Percentiles rank a stretch among this genome's conserved stretches.
Evolutionary conservation across 2,888 invertebrate genomes (phyloP).

Genomic region (Meteorus cinctellus): DNA sequence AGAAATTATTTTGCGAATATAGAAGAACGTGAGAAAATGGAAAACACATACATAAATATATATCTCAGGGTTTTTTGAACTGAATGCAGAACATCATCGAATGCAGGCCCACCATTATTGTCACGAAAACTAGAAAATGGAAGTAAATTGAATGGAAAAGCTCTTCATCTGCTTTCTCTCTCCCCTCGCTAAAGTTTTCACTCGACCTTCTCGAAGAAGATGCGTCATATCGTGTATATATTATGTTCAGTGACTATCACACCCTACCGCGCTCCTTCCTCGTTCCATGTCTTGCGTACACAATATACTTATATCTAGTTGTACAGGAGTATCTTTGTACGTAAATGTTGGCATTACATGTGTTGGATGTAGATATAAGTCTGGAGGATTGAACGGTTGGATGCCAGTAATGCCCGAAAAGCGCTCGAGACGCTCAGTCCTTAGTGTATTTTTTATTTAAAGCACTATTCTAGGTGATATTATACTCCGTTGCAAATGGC

Average conservation of each 20-base stretch:
- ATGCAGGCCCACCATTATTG: neutral
- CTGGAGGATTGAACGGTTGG: slow-evolving; percentile 24
- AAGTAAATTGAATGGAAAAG: slow-evolving; percentile 38
- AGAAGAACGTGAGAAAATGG: too few relatives aligned
- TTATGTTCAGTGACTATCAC: neutral
- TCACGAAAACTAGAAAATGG: slow-evolving; percentile 11
- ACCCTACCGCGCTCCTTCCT: neutral
- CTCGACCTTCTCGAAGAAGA: neutral
- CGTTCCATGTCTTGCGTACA: neutral
- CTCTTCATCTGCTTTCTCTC: slow-evolving; percentile 3
- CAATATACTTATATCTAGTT: neutral
- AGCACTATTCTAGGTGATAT: slow-evolving; percentile 36
- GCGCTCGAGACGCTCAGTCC: slow-evolving; percentile 31
- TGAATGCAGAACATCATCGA: neutral
- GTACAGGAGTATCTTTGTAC: too few relatives aligned
- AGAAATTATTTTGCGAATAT: too few relatives aligned
- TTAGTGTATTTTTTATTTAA: slow-evolving; percentile 43
- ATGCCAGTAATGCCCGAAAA: slow-evolving; percentile 40
- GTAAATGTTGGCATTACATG: neutral
- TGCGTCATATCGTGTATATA: neutral
- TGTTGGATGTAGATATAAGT: slow-evolving; percentile 10
- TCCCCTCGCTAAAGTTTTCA: neutral
- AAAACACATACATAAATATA: neutral
- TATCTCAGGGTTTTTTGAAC: neutral
- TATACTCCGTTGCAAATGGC: slow-evolving; percentile 19